phyloP scores from a whole-genome alignment of 2,888 invertebrate genomes.

The Lasioglossum pauxillum region DNA sequence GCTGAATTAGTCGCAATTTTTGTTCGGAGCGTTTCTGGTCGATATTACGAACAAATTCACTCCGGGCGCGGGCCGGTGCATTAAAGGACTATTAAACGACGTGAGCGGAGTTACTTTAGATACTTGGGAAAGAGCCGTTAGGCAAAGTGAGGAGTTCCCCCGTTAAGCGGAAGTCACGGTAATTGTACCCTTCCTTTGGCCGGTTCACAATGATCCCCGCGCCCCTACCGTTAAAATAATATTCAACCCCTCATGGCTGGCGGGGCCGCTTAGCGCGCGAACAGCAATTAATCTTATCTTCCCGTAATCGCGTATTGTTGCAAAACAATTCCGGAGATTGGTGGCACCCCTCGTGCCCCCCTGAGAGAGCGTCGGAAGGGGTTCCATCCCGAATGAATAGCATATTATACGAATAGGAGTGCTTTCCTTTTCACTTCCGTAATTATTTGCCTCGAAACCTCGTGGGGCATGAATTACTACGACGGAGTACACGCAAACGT shows the following conservation, averaged over 20 bases:
- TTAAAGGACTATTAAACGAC: conserved; percentile 68
- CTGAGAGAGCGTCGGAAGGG: neutral
- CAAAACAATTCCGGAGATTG: conserved; percentile 20
- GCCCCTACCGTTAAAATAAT: conserved; percentile 43
- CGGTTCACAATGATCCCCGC: conserved; percentile 50
- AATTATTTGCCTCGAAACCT: neutral
- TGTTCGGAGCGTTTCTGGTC: conserved; percentile 2
- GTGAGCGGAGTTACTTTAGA: conserved; percentile 63
- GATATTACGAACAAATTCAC: conserved; percentile 51
- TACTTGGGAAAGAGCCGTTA: conserved; percentile 66
- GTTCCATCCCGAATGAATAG: conserved; percentile 1
- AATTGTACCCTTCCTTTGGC: conserved; percentile 46
- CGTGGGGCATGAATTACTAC: neutral
- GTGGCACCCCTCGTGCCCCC: neutral
- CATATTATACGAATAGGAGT: neutral
- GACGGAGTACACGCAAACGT: neutral
- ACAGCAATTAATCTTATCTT: conserved; percentile 47
- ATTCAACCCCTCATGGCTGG: conserved; percentile 18
- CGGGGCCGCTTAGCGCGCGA: neutral
- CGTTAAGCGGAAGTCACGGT: conserved; percentile 64
- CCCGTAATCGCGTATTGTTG: conserved; percentile 38
- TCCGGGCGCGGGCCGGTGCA: conserved; percentile 41
- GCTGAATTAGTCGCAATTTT: neutral
- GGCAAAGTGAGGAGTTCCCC: conserved; percentile 61
- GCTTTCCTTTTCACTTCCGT: neutral